Base-by-base conservation (phyloP, 2,888 invertebrate genomes). In the Conus canariensis region DNA sequence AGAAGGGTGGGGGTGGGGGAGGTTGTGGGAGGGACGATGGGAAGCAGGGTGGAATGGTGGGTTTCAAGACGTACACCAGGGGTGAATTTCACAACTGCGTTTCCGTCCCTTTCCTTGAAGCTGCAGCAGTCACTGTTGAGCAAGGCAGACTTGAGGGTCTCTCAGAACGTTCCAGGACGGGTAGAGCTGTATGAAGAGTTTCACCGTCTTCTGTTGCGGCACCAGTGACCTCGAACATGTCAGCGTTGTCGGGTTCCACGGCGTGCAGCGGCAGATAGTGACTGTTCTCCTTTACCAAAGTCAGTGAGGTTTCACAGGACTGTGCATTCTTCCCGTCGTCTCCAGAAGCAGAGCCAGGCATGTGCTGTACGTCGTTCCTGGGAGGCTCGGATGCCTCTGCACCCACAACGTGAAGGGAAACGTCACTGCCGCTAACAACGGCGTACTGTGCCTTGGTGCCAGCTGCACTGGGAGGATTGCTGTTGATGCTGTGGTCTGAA, bases 401-500 rank as follows among this genome's bases (percentile, higher is more conserved):
- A 19, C 56, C 58, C 8, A 58, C 10, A 3, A 58, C 58, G 25
- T 56, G 16, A 83, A 83, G 19, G 22, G 82, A 83, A 9, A 22
- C 22, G 7, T 58, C 58, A 22, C 82, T 83, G 56, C 19, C 58
- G 58, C 22, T 58, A 16, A 12, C 58, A 6, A 58, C 80, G 12
- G 30, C 45, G 30, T 9, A 16, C 56, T 56, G 14, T 56, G 58
- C 56, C 58, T 22, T 58, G 8, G 19, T 12, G 22, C 14, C 45
- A 56, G 58, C 16, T 58, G 22, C 8, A 58, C 19, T 8, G 22
- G 80, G 7, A 12, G 19, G 16, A 22, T 22, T 83, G 82, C 82
- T 67, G 64, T 67, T 16, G 86, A 86, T 19, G 67, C 64, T 67
- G 86, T 86, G 86, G 86, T 86, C 64, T 16, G 86, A 86, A 30